Evolutionary conservation across 2,888 invertebrate genomes (phyloP), one percentile per base, ranked within the genome.

Genomic region (Phragmatobia fuliginosa): DNA sequence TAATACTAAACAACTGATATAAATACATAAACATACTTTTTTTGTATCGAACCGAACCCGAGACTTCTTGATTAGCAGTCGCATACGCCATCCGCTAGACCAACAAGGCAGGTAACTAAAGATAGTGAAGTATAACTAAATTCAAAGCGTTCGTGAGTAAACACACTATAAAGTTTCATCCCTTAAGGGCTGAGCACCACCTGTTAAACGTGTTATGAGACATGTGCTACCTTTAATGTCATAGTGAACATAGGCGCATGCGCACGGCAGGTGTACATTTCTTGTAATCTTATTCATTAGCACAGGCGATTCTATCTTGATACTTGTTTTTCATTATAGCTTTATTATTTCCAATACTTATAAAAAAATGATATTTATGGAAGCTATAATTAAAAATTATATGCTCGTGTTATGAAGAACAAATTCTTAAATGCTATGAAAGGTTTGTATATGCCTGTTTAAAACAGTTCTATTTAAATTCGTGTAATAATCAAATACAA

Each of bases 251-350:
- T 64, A 59, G 62, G 67, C 71, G 68, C 33, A 68, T 41, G 70
- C 49, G 66, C 65, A 60, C 33, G 65, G 73, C 82, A 83, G 81
- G 79, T 79, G 82, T 62, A 36, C 49, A 62, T 56, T 45, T 45
- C 49, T 58, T 52, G 63, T 72, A 74, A 79, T 76, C 70, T 71
- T 78, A 70, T 82, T 76, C 79, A 79, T 79, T 82, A 82, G 71
- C 67, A 67, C 45, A 59, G 70, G 65, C 66, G 75, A 82, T 63
- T 74, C 74, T 67, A 76, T 71, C 77, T 79, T 74, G 68, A 62
- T 67, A 62, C 21, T 52, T 38, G 21, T 59, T 32, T 60, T 52
- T 52, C 25, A 52, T 52, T 52, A 52, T 52, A 36, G 11, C n/a
- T 61, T 61, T 36, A 61, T 61, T 7, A 41, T 62, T 2, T 7